phyloP scores from a whole-genome alignment of 2,113 vertebrate genomes.

The Telmatochromis bifrenatus region DNA sequence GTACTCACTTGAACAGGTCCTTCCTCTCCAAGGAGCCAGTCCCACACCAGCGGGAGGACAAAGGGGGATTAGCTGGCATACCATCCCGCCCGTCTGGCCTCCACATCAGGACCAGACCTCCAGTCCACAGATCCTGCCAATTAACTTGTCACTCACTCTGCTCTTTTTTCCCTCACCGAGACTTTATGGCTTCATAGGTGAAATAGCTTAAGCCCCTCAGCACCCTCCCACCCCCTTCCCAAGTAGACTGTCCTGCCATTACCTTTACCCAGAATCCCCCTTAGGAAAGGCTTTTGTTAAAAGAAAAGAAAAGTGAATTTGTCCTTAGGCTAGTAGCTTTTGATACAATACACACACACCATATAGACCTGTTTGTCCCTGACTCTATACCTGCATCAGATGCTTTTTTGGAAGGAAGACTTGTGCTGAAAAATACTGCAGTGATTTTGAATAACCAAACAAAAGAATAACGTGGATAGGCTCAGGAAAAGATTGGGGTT shows the following conservation, averaged over 20 bases:
- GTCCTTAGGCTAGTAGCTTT: background rate
- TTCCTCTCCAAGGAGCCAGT: conserved; percentile 45
- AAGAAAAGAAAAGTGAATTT: background rate
- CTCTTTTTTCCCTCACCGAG: conserved; percentile 27
- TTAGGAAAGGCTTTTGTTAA: background rate
- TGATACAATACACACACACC: background rate
- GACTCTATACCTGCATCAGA: background rate
- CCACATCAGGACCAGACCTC: conserved; percentile 59
- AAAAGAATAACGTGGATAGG: background rate
- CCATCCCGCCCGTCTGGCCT: conserved; percentile 54
- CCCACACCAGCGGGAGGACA: conserved; percentile 29
- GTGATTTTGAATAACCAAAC: background rate
- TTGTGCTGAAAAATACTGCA: background rate
- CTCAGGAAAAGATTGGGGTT: background rate
- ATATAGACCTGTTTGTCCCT: background rate
- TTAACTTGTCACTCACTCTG: conserved; percentile 73
- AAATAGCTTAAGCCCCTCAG: conserved; percentile 44
- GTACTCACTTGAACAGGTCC: conserved; percentile 41
- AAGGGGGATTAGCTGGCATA: conserved; percentile 67
- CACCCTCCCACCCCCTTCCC: background rate
- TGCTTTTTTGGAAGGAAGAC: background rate
- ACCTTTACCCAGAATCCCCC: conserved; percentile 23
- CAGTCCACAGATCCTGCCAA: conserved; percentile 61
- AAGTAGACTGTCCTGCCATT: conserved; percentile 28
- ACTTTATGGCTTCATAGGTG: conserved; percentile 58